Evolutionary conservation across 2,888 invertebrate genomes (phyloP), one percentile per base, ranked within the genome.

Genomic region (Eristalis arbustorum): DNA sequence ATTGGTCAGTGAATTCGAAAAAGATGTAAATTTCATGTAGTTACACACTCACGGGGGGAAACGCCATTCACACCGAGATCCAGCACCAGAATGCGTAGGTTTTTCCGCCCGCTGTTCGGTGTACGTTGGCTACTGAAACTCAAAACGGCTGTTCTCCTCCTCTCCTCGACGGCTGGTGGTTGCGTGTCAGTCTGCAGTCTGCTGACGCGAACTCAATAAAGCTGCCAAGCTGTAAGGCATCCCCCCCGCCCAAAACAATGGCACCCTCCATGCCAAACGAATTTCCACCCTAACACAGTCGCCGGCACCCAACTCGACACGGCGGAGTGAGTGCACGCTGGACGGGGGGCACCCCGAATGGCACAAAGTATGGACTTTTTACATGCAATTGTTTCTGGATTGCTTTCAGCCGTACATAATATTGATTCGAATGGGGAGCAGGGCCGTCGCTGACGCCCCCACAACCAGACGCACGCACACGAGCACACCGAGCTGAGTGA

Each of bases 401-500:
- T 81, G 61, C 69, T 22, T 56, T 64, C 72, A 56, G 62, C 62
- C 31, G 25, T 68, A 18, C 49, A 49, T 78, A 64, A n/a, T 85
- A 82, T 85, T 85, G 77, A 78, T 81, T 85, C 62, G 34, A 78
- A 85, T 82, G 82, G 81, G 73, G 81, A 85, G 74, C 84, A 76
- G 85, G 84, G 85, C 68, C 72, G 59, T 63, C 57, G 34, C 37
- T 59, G 34, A 13, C 64, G 66, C 75, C 74, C 42, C n/a, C 49
- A 23, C 67, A 69, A 23, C 18, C 64, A 62, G 13, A 62, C 59
- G 64, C 14, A 69, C 69, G 66, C 22, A 69, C 73, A 64, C 34
- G 23, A 23, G 23, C 23, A 57, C 34, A 67, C 57, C 11, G 74
- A 64, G 69, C 49, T 78, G 77, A 82, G 71, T 78, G 77, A 81